Evolutionary conservation across 2,113 vertebrate species (phyloP).

Genomic region (Mustelus asterias): DNA sequence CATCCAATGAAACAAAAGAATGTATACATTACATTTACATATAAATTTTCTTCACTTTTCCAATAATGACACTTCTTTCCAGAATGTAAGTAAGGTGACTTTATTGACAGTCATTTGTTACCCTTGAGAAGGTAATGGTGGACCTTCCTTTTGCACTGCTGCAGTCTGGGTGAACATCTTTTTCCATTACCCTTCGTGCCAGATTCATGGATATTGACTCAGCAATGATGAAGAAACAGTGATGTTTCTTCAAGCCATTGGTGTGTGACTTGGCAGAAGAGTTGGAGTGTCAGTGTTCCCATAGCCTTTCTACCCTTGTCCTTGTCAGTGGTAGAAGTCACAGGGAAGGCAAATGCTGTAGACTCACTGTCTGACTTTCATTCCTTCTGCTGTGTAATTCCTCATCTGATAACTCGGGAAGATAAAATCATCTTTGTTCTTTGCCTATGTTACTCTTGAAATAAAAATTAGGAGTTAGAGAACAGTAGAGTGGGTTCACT

Average conservation of each 20-base stretch:
- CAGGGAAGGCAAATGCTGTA: not conserved
- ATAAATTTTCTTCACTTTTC: not conserved
- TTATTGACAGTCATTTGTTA: not conserved
- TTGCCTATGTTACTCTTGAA: not conserved
- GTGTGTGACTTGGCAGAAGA: not conserved
- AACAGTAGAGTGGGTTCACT: not conserved
- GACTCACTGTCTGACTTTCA: not conserved
- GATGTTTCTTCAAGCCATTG: not conserved
- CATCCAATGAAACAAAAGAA: no score
- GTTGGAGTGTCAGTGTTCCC: not conserved
- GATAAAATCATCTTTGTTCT: not conserved
- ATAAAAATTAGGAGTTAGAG: not conserved
- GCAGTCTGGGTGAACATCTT: not conserved
- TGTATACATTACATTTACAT: no score
- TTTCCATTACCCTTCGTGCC: not conserved
- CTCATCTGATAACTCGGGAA: not conserved
- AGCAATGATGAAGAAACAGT: not conserved
- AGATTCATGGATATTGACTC: not conserved
- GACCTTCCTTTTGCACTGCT: not conserved
- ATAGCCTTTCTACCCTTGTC: not conserved
- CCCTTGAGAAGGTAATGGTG: not conserved
- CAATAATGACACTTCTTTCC: not conserved
- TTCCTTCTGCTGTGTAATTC: not conserved
- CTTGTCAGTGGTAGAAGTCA: not conserved
- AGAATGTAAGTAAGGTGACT: not conserved